phyloP scores from a whole-genome alignment of 2,888 invertebrate species.

The Gibbula magus region DNA sequence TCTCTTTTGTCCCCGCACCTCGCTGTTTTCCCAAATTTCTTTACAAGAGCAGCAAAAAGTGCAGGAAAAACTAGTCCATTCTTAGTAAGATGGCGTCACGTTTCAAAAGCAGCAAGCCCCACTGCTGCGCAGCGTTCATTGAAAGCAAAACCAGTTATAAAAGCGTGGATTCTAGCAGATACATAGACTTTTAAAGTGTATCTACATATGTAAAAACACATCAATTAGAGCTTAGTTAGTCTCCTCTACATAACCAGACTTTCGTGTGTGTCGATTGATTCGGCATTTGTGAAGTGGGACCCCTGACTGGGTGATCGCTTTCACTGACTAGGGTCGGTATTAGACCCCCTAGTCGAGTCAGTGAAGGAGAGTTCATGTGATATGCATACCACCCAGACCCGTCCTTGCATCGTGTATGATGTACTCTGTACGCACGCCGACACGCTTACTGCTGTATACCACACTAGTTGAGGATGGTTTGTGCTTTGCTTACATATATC shows the following conservation, averaged over 20 bases:
- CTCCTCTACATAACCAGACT: neutral
- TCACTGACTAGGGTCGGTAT: neutral
- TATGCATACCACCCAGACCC: no score
- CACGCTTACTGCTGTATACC: no score
- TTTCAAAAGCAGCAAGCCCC: neutral
- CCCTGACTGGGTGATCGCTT: constrained; percentile 16
- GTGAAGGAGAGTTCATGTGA: no score
- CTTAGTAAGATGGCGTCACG: neutral
- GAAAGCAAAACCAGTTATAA: constrained; percentile 18
- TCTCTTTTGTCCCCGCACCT: neutral
- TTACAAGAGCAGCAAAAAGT: constrained; percentile 5
- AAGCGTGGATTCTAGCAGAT: constrained; percentile 8
- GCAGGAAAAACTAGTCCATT: neutral
- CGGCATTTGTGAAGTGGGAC: neutral
- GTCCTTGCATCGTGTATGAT: no score
- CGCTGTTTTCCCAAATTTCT: constrained; percentile 7
- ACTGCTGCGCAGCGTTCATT: constrained; percentile 4
- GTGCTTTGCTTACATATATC: no score
- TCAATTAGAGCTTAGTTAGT: constrained; percentile 19
- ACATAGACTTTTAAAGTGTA: constrained; percentile 5
- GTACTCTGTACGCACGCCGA: no score
- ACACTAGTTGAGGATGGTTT: no score
- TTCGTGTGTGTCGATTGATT: neutral
- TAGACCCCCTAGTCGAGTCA: no score
- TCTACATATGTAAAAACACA: constrained; percentile 22